phyloP scores from a whole-genome alignment of 2,888 invertebrate species.

The Drosophila setosimentum region DNA sequence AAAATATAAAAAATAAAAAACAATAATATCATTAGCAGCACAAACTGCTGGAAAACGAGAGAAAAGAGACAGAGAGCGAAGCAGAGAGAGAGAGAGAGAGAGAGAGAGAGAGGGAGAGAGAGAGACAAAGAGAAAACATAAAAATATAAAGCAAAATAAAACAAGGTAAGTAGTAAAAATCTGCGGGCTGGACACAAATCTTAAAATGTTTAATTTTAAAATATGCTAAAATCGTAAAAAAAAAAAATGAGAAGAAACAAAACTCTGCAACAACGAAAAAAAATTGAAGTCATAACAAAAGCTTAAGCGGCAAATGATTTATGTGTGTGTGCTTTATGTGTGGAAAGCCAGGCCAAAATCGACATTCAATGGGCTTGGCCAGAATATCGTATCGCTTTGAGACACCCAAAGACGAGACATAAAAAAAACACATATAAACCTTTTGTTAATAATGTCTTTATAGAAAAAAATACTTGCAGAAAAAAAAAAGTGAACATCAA shows the following conservation, averaged over 20 bases:
- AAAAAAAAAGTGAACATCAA: conserved; percentile 29
- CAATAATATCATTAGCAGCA: conserved; percentile 60
- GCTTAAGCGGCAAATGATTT: conserved; percentile 64
- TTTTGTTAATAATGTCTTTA: conserved; percentile 75
- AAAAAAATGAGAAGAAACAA: no score
- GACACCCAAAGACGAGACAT: conserved; percentile 18
- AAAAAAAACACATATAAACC: conserved; percentile 16
- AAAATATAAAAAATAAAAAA: conserved; percentile 24
- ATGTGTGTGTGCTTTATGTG: conserved; percentile 34
- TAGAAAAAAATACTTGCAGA: conserved; percentile 57
- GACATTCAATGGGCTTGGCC: conserved; percentile 22
- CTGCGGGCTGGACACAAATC: conserved; percentile 74
- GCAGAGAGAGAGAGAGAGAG: conserved; percentile 1
- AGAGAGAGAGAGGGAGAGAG: conserved; percentile 17
- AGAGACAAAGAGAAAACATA: conserved; percentile 12
- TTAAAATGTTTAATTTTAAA: conserved; percentile 62
- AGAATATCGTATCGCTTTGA: conserved; percentile 22
- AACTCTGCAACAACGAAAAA: conserved; percentile 36
- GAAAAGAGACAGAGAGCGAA: conserved; percentile 12
- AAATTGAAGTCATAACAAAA: conserved; percentile 48
- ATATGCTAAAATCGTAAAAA: conserved; percentile 72
- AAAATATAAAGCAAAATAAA: conserved; percentile 37
- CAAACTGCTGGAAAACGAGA: conserved; percentile 5
- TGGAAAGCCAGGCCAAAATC: conserved; percentile 20
- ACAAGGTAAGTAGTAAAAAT: conserved; percentile 64